phyloP scores from a whole-genome alignment of 2,888 invertebrate species.

The Cataglyphis rosenhaueri region DNA sequence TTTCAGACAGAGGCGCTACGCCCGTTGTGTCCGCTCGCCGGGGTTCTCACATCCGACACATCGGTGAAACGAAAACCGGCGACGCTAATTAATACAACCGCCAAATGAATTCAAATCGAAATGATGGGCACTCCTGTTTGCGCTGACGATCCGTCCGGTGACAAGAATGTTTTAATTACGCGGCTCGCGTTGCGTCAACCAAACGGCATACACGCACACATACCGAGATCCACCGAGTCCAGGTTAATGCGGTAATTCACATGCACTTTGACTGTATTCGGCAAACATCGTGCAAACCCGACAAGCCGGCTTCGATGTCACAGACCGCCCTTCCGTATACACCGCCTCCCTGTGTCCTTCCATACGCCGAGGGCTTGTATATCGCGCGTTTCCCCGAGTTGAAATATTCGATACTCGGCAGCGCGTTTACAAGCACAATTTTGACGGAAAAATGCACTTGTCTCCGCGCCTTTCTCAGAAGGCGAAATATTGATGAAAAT shows the following conservation, averaged over 20 bases:
- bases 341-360: constrained; percentile 29
- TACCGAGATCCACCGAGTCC: constrained; percentile 58
- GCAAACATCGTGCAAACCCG: constrained; percentile 81
- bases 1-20: constrained; percentile 45
- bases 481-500: constrained; percentile 32
- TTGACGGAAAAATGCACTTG: constrained; percentile 41
- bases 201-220: constrained; percentile 25
- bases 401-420: constrained; percentile 66
- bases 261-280: constrained; percentile 84
- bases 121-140: constrained; percentile 74
- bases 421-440: constrained; percentile 46
- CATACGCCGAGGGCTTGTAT: constrained; percentile 52
- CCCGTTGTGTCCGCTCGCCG: constrained; percentile 32
- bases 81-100: constrained; percentile 70
- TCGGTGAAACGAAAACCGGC: constrained; percentile 57
- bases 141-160: constrained; percentile 68
- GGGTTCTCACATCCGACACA: constrained; percentile 41
- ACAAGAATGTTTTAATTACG: constrained; percentile 82
- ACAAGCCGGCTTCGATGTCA: constrained; percentile 76
- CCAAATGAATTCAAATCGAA: constrained; percentile 73
- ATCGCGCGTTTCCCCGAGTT: constrained; percentile 64
- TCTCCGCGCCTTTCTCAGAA: constrained; percentile 12
- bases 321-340: constrained; percentile 57
- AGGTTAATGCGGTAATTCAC: constrained; percentile 83
- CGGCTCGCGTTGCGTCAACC: constrained; percentile 52